Conservation (phyloP, 2,888 invertebrate species). For the Drosophila mulleri region DNA sequence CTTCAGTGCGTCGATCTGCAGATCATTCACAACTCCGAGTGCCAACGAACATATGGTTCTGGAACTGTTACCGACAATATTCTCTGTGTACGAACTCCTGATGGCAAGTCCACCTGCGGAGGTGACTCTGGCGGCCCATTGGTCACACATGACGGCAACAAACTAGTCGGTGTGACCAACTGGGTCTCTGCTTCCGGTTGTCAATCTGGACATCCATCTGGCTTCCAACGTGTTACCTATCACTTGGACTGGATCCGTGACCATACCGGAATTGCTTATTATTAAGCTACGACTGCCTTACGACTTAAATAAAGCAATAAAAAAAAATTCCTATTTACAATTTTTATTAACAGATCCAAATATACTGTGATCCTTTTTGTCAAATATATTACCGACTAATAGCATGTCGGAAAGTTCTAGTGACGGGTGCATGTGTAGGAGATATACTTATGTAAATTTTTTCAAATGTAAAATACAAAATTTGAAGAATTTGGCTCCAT, state of each 20-base stretch:
- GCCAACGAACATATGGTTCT: constrained; percentile 53
- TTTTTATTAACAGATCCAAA: no score
- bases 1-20: constrained; percentile 82
- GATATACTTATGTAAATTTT: no score
- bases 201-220: constrained; percentile 64
- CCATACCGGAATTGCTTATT: constrained; percentile 67
- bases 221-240: constrained; percentile 69
- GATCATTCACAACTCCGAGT: constrained; percentile 79
- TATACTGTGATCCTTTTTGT: no score
- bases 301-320: not conserved
- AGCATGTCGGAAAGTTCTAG: no score
- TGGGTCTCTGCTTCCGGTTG: constrained; percentile 54
- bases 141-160: constrained; percentile 51
- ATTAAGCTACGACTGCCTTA: constrained; percentile 18
- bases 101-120: constrained; percentile 66
- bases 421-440: no score
- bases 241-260: constrained; percentile 72
- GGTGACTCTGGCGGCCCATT: constrained; percentile 82
- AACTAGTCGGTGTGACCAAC: constrained; percentile 72
- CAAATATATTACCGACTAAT: no score
- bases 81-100: constrained; percentile 66
- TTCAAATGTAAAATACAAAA: no score
- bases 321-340: not conserved
- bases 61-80: constrained; percentile 36
- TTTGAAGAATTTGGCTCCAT: no score